Percentiles rank a stretch among this genome's conserved stretches.
Conservation (phyloP, 2,113 vertebrate genomes). For the Alces alces region DNA sequence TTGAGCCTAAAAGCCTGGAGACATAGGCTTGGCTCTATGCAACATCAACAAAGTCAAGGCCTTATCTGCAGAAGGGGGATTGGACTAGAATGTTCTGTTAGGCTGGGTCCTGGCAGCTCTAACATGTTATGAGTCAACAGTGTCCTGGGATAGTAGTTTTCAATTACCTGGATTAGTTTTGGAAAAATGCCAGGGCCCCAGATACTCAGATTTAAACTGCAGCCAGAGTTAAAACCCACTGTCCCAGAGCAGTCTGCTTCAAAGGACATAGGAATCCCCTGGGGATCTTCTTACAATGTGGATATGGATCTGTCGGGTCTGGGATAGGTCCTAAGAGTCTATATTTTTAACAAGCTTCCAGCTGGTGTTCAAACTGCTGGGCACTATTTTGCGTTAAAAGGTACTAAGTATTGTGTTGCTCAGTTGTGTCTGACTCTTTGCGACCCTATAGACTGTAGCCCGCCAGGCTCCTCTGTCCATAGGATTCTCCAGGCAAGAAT, state of each 20-base stretch:
- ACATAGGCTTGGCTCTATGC: background rate
- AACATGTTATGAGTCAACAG: background rate
- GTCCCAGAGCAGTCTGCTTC: background rate
- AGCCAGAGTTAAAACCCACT: background rate
- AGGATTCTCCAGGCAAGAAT: background rate
- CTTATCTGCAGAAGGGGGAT: background rate
- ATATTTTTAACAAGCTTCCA: background rate
- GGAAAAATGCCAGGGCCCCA: background rate
- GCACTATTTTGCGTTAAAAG: background rate
- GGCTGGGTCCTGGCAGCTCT: background rate
- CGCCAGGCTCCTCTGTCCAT: background rate
- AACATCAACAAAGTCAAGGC: background rate
- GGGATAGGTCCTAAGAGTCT: background rate
- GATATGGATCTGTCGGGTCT: background rate
- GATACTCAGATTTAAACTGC: background rate
- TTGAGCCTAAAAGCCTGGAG: background rate
- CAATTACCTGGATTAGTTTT: background rate
- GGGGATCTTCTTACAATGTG: background rate
- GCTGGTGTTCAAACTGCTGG: background rate
- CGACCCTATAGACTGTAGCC: background rate
- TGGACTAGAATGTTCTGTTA: background rate
- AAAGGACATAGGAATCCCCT: background rate
- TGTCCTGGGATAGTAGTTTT: background rate
- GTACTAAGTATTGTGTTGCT: background rate
- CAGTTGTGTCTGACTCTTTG: background rate